A percentile compares a stretch with the other conserved stretches of the same genome.
Conservation (phyloP, 2,888 invertebrate species). For the Ophraella communa region DNA sequence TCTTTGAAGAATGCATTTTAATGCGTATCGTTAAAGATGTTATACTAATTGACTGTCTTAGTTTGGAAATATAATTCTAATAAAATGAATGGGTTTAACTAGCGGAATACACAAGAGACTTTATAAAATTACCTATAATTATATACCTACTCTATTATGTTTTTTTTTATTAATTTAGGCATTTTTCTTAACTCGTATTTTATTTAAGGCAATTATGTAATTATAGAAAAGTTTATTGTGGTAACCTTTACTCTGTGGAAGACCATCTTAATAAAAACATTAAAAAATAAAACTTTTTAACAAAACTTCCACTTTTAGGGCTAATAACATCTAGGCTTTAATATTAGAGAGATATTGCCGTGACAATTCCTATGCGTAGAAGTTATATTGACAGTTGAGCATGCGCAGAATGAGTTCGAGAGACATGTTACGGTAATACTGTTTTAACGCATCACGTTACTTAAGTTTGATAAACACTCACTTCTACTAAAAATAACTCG, state of each 20-base stretch:
- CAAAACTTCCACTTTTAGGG: no score
- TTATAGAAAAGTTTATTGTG: background rate
- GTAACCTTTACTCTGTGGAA: background rate
- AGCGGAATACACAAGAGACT: constrained; percentile 5
- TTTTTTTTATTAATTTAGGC: constrained; percentile 4
- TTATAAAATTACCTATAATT: background rate
- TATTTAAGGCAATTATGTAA: background rate
- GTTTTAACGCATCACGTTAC: no score
- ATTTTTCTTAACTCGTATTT: background rate
- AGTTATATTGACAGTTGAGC: no score
- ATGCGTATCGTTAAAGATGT: constrained; percentile 16
- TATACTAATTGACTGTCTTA: constrained; percentile 21
- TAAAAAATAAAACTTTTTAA: no score
- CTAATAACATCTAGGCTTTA: no score
- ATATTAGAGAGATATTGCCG: no score
- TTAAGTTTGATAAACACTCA: no score
- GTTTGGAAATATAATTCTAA: constrained; percentile 21
- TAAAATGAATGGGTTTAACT: constrained; percentile 4
- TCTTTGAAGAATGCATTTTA: constrained; percentile 16
- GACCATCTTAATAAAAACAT: no score
- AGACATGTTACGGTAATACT: no score
- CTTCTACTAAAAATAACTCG: no score
- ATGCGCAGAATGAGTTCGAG: no score
- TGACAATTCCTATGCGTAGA: no score
- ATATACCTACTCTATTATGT: background rate